Evolutionary conservation across 2,113 vertebrate genomes (phyloP).

Genomic region (Polypterus bichir): DNA sequence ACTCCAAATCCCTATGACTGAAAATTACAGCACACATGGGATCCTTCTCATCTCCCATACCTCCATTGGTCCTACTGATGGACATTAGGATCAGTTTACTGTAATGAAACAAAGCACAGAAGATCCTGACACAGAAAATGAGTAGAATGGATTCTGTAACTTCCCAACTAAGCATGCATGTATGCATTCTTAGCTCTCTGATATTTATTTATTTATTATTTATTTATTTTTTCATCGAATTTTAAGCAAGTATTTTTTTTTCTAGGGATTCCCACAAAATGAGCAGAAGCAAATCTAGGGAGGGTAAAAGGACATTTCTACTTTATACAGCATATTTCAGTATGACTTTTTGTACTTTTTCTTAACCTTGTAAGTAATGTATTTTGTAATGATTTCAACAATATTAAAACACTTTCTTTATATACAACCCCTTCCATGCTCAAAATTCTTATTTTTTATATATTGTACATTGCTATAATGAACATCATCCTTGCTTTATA

Average conservation of each 20-base stretch:
- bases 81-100: conserved; percentile 91
- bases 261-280: conserved; percentile 26
- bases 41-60: conserved; percentile 63
- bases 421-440: too few species aligned
- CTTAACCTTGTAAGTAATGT: too few species aligned
- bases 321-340: too few species aligned
- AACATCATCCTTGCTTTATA: too few species aligned
- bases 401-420: too few species aligned
- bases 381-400: too few species aligned
- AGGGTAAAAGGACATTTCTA: background rate
- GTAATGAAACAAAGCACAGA: conserved; percentile 88
- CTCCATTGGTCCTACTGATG: conserved; percentile 80
- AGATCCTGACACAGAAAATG: conserved; percentile 80
- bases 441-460: too few species aligned
- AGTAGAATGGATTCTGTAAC: conserved; percentile 67
- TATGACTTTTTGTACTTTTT: too few species aligned
- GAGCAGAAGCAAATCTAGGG: conserved; percentile 40
- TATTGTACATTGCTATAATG: too few species aligned
- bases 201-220: conserved; percentile 15
- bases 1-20: conserved; percentile 28
- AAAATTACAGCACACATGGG: conserved; percentile 61
- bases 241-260: too few species aligned
- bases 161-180: conserved; percentile 68
- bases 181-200: conserved; percentile 17
- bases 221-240: conserved; percentile 20